Conservation (phyloP, 2,113 vertebrate species). For the Amblyopsis rosae region DNA sequence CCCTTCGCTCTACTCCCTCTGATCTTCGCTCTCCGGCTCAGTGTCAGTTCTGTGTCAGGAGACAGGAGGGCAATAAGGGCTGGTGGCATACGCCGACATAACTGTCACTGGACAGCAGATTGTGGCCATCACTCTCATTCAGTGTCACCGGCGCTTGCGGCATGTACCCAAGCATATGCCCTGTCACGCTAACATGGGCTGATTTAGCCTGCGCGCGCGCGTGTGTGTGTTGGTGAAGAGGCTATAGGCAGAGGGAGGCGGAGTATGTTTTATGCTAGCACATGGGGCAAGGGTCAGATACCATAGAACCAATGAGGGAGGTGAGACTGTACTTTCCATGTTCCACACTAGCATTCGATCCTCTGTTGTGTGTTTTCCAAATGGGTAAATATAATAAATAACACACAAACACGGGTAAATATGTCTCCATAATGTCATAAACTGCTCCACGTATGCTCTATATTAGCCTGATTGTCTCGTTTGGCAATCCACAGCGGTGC, state of each 20-base stretch:
- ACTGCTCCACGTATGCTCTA: conserved; percentile 17
- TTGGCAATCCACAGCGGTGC: conserved; percentile 6
- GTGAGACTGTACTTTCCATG: neutral
- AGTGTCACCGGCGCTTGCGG: conserved; percentile 42
- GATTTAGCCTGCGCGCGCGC: conserved; percentile 37
- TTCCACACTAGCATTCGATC: too few species aligned
- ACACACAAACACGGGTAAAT: neutral
- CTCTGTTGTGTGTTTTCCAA: neutral
- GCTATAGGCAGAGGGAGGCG: neutral
- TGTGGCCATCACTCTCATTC: conserved; percentile 48
- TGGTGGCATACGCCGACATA: conserved; percentile 36
- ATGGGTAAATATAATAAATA: too few species aligned
- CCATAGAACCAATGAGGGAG: neutral
- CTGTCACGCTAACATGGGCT: conserved; percentile 51
- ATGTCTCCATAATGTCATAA: conserved; percentile 12
- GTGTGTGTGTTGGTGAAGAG: neutral
- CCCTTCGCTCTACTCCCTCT: too few species aligned
- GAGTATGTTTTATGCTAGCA: neutral
- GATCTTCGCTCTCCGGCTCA: conserved; percentile 17
- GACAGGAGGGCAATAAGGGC: conserved; percentile 40
- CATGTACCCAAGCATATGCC: conserved; percentile 34
- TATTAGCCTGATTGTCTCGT: conserved; percentile 17
- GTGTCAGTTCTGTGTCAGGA: conserved; percentile 50
- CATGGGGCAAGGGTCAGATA: neutral
- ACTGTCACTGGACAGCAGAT: conserved; percentile 38